phyloP scores from a whole-genome alignment of 30 jellyfish, hydroid and myxozoan species.

The Pseudorhiza aurosa region DNA sequence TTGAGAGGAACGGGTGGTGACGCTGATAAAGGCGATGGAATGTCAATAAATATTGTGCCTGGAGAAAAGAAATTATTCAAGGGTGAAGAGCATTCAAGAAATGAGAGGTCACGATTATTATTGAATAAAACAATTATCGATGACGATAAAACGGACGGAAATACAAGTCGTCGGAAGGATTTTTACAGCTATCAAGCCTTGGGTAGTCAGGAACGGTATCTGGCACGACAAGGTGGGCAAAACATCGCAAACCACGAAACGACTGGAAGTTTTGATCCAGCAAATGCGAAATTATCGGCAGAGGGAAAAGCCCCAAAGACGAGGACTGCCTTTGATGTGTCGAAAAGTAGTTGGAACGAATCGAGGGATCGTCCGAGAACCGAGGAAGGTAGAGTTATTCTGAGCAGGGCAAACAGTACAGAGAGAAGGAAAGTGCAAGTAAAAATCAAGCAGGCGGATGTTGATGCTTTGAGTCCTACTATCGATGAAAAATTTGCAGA shows the following conservation, averaged over 20 bases:
- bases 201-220: neutral
- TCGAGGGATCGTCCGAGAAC: too few relatives aligned
- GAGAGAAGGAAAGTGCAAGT: neutral
- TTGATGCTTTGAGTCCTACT: neutral
- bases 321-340: too few relatives aligned
- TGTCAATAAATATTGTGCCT: slow-evolving; percentile 5
- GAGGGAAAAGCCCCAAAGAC: too few relatives aligned
- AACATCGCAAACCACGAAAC: neutral
- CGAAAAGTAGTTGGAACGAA: too few relatives aligned
- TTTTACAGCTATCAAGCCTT: too few relatives aligned
- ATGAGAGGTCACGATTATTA: neutral
- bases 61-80: neutral
- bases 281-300: neutral
- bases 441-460: neutral
- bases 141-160: neutral
- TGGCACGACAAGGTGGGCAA: neutral
- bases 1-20: slow-evolving; percentile 5
- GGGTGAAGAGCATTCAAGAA: neutral
- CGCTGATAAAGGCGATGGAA: slow-evolving; percentile 3
- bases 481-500: neutral
- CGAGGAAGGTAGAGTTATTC: neutral
- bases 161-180: neutral
- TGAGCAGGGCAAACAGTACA: neutral
- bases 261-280: neutral
- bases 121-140: too few relatives aligned